Percentiles rank a stretch among this genome's conserved stretches.
phyloP scores from a whole-genome alignment of 1,140 invertebrate genomes.

The Lasioglossum albipes region DNA sequence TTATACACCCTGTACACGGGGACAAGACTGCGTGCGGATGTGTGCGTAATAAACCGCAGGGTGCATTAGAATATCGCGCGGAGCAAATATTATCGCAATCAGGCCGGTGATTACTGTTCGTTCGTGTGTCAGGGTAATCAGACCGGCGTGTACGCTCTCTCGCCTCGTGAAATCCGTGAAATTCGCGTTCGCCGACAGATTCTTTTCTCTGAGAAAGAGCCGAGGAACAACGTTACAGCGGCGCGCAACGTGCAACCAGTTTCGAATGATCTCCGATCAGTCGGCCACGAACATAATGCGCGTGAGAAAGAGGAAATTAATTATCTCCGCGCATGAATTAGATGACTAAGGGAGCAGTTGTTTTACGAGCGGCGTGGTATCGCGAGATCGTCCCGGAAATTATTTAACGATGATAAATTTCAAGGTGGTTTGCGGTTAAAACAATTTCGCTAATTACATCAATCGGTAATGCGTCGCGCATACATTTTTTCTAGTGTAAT shows the following conservation, averaged over 20 bases:
- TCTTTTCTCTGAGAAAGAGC: too few species aligned
- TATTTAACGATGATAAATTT: conserved; percentile 4
- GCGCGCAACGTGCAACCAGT: neutral
- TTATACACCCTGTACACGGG: neutral
- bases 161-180: conserved; percentile 14
- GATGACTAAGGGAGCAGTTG: neutral
- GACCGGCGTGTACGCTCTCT: neutral
- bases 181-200: neutral
- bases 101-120: conserved; percentile 36
- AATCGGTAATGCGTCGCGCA: too few species aligned
- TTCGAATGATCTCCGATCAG: neutral
- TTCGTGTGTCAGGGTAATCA: conserved; percentile 26
- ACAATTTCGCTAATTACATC: neutral
- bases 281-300: neutral
- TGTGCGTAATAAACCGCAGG: conserved; percentile 6
- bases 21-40: too few species aligned
- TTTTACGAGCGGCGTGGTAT: neutral
- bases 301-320: conserved; percentile 21
- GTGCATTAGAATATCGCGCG: conserved; percentile 30
- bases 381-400: conserved; percentile 2
- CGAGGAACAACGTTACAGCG: too few species aligned
- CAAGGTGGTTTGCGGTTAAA: neutral
- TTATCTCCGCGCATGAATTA: neutral
- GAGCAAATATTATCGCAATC: conserved; percentile 48
- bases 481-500: too few species aligned